Conservation (phyloP, 2,888 invertebrate species). For the Leptarthrus brevirostris region DNA sequence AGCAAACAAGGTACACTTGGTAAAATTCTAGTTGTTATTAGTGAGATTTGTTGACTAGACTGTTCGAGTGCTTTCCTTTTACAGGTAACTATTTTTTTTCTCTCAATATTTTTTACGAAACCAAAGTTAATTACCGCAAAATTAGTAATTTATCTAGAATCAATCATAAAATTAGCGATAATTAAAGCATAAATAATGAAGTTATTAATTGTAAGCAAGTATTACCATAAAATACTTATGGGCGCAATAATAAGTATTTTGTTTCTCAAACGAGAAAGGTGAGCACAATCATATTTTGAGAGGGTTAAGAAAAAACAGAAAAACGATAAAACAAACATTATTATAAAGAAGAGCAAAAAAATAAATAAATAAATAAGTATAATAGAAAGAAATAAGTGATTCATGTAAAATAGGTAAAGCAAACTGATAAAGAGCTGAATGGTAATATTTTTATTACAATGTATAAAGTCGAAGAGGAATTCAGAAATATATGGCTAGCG, state of each 20-base stretch:
- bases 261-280: constrained; percentile 58
- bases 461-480: constrained; percentile 33
- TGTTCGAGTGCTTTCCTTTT: not conserved
- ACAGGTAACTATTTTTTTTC: not conserved
- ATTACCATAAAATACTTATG: constrained; percentile 40
- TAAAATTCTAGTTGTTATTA: not conserved
- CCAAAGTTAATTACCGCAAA: constrained; percentile 25
- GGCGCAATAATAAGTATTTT: constrained; percentile 52
- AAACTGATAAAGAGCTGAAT: constrained; percentile 46
- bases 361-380: constrained; percentile 50
- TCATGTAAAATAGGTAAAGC: constrained; percentile 47
- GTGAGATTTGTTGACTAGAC: not conserved
- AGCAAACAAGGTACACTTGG: no score
- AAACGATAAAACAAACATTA: constrained; percentile 10
- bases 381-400: constrained; percentile 51
- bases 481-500: constrained; percentile 30
- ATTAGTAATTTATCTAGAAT: constrained; percentile 37
- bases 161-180: not conserved
- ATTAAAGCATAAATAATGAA: not conserved
- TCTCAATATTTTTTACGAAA: constrained; percentile 1
- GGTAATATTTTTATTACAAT: constrained; percentile 48
- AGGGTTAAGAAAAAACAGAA: constrained; percentile 32
- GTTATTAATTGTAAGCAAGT: constrained; percentile 1
- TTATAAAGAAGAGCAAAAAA: constrained; percentile 47
- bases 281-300: constrained; percentile 65